Conservation (phyloP, 1,140 invertebrate genomes). For the Drosophila kepulauana region DNA sequence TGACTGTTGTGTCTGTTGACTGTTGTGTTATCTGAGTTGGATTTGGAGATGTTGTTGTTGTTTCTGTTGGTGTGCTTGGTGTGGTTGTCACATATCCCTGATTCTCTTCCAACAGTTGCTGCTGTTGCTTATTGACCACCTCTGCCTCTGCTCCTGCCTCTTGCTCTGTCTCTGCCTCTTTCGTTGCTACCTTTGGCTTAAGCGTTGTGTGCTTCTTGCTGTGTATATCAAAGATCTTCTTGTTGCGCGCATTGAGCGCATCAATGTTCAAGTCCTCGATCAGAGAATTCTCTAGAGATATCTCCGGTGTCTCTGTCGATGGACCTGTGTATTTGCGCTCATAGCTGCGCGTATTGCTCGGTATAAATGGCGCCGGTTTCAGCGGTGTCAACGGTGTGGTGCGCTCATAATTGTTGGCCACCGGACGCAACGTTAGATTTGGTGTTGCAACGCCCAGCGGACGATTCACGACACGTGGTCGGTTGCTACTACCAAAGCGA, state of each 20-base stretch:
- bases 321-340: slow-evolving; percentile 80
- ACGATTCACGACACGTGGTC: slow-evolving; percentile 75
- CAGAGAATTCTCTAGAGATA: slow-evolving; percentile 68
- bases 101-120: neutral
- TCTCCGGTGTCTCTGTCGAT: slow-evolving; percentile 65
- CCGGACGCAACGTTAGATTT: slow-evolving; percentile 67
- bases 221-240: slow-evolving; percentile 86
- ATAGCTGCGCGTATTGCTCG: slow-evolving; percentile 76
- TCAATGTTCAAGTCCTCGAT: slow-evolving; percentile 85
- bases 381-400: slow-evolving; percentile 71
- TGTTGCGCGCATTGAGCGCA: slow-evolving; percentile 85
- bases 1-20: slow-evolving; percentile 51
- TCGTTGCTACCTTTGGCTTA: slow-evolving; percentile 65
- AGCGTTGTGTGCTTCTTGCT: slow-evolving; percentile 83
- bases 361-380: slow-evolving; percentile 77
- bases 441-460: slow-evolving; percentile 67
- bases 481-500: slow-evolving; percentile 68
- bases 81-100: slow-evolving; percentile 74
- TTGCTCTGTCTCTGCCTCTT: slow-evolving; percentile 20
- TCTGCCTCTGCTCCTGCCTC: slow-evolving; percentile 31
- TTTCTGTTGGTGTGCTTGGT: slow-evolving; percentile 64
- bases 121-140: slow-evolving; percentile 5
- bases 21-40: slow-evolving; percentile 50
- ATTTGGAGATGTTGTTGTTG: slow-evolving; percentile 5
- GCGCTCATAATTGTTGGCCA: slow-evolving; percentile 71